Evolutionary conservation across 2,888 invertebrate species (phyloP), one percentile per base, ranked within the genome.

Genomic region (Alcis repandata): DNA sequence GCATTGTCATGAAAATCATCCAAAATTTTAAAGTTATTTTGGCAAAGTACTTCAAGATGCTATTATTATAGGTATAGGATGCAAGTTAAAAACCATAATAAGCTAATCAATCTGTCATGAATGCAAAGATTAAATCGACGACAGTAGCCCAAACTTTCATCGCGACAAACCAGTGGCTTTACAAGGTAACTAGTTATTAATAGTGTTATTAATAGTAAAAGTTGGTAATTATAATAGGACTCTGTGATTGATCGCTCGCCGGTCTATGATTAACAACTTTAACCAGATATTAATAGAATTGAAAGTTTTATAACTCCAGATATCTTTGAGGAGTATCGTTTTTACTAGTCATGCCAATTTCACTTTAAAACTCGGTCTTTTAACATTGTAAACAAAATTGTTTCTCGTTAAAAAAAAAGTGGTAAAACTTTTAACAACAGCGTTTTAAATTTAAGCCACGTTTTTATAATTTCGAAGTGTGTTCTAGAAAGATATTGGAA

Each of bases 171-270:
- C 62, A 58, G 58, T 52, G 45, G 57, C 63, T 63, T 58, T 53
- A 45, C 63, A 53, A 32, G 40, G 41, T 59, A 59, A 58, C 63
- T 52, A 38, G 63, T 63, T 46, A 43, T 63, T 58, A 63, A 57
- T 58, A 53, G 27, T 32, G 51, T 59, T 54, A 59, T 57, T 57
- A 51, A 51, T 52, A 65, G 60, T 60, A 65, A 65, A 60, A 65
- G 60, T 65, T 40, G 56, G 56, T 57, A 60, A 65, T 65, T 60
- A 65, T 57, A 49, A 49, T 33, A 54, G 59, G 56, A 57, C 64
- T 59, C 38, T 57, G 60, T 65, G 65, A 65, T 65, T 60, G 65
- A 65, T 65, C 65, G 57, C 41, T 40, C 45, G 52, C n/a, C 46
- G 41, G n/a, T 32, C 40, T 8, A 51, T 63, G 63, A 63, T 63